These are phyloP conservation scores for Delphinus delphis DNA, from an alignment of 2,113 vertebrate genomes.

Conservation along the genomic window DNA sequence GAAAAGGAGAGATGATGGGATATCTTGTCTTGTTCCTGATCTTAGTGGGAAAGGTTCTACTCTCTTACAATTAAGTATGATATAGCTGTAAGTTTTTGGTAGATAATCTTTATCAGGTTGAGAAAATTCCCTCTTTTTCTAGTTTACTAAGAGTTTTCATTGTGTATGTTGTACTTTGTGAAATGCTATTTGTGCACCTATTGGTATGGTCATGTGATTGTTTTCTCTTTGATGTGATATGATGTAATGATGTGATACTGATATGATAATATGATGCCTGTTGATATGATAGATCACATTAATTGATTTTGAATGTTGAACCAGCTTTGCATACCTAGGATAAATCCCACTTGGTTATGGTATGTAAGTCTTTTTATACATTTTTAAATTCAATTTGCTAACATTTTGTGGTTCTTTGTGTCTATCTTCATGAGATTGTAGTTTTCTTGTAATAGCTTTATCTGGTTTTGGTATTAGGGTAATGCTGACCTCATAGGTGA, in stretches of 20 bases:
- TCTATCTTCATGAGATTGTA: not conserved
- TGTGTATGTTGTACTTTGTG: not conserved
- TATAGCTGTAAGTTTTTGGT: not conserved
- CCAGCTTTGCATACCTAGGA: not conserved
- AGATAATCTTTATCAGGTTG: not conserved
- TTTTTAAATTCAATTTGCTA: not conserved
- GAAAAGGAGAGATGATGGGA: not conserved
- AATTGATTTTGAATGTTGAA: not conserved
- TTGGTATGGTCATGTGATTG: not conserved
- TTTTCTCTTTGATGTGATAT: not conserved
- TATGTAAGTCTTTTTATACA: not conserved
- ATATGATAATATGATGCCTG: not conserved
- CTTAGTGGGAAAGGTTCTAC: not conserved
- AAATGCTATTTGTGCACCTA: not conserved
- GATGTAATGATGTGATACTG: not conserved
- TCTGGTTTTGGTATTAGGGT: not conserved
- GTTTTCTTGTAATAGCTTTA: not conserved
- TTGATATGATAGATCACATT: not conserved
- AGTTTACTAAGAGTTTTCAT: not conserved
- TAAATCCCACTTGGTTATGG: not conserved
- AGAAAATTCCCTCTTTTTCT: not conserved
- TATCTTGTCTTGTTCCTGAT: not conserved
- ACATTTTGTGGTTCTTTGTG: not conserved
- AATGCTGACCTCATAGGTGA: not conserved
- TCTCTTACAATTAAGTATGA: not conserved